A percentile compares a stretch with the other conserved stretches of the same genome.
Evolutionary conservation across 2,888 invertebrate species (phyloP).

Genomic region (Cryptophagus acutangulus): DNA sequence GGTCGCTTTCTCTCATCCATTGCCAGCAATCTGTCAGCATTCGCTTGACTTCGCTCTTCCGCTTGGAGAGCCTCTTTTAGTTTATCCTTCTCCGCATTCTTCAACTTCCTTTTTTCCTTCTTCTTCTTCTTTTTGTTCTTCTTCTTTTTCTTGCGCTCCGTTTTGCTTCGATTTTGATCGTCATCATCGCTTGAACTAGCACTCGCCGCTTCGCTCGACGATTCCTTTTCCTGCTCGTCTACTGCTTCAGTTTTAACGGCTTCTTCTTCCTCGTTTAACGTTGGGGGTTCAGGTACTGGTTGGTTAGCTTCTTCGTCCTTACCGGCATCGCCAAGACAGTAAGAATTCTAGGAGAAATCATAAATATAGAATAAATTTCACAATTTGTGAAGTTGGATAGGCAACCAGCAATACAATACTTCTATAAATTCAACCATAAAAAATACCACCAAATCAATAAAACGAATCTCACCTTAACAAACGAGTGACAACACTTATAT

Average conservation of each 20-base stretch:
- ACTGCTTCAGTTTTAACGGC: conserved; percentile 27
- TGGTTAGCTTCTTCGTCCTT: conserved; percentile 30
- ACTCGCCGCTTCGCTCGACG: conserved; percentile 24
- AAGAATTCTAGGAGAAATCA: conserved; percentile 78
- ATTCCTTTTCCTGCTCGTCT: conserved; percentile 3
- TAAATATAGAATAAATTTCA: conserved; percentile 28
- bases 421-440: conserved; percentile 1
- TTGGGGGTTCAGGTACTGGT: conserved; percentile 11
- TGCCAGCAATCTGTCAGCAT: conserved; percentile 60
- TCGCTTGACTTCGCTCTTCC: conserved; percentile 58
- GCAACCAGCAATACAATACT: conserved; percentile 6
- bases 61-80: conserved; percentile 60
- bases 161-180: conserved; percentile 17
- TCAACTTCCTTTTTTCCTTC: conserved; percentile 45
- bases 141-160: conserved; percentile 51
- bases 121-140: conserved; percentile 53
- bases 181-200: conserved; percentile 36
- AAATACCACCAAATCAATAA: conserved; percentile 9
- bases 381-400: background rate
- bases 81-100: conserved; percentile 51
- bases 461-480: conserved; percentile 64
- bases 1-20: conserved; percentile 87
- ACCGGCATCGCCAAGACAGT: conserved; percentile 78
- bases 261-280: conserved; percentile 29
- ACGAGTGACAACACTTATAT: conserved; percentile 91